phyloP scores from a whole-genome alignment of 2,888 invertebrate genomes.

The Eupithecia pulchellata region DNA sequence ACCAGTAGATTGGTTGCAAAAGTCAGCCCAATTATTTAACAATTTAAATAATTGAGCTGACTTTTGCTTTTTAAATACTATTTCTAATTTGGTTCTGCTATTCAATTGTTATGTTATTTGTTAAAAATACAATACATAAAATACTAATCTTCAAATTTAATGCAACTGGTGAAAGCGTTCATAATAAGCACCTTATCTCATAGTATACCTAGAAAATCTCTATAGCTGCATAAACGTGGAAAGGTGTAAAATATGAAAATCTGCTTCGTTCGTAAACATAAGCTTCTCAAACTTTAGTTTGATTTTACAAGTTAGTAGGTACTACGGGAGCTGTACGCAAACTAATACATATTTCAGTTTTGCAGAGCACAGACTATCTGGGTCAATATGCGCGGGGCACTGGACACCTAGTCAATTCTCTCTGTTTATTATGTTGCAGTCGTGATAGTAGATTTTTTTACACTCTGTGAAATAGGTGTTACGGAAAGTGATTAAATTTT shows the following conservation, averaged over 20 bases:
- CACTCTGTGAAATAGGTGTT: neutral
- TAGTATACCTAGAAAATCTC: neutral
- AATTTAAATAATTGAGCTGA: too few species aligned
- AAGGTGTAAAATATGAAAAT: conserved; percentile 14
- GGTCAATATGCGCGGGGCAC: conserved; percentile 43
- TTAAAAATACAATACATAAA: too few species aligned
- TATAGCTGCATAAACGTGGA: neutral
- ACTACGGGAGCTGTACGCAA: conserved; percentile 10
- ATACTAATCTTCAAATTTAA: too few species aligned
- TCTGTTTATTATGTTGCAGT: neutral
- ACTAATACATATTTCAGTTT: conserved; percentile 43
- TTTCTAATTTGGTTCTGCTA: too few species aligned
- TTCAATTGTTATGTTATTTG: too few species aligned
- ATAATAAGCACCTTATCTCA: neutral
- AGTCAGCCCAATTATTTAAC: too few species aligned
- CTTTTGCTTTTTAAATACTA: too few species aligned
- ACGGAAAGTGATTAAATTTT: too few species aligned
- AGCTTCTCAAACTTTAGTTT: conserved; percentile 1
- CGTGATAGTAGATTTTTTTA: neutral
- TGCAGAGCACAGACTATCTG: conserved; percentile 42
- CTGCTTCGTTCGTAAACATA: conserved; percentile 4
- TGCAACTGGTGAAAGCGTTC: neutral
- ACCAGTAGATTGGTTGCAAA: too few species aligned
- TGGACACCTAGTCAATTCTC: neutral
- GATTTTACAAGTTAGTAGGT: conserved; percentile 8